phyloP scores from a whole-genome alignment of 2,888 invertebrate species.

The Patella pellucida region DNA sequence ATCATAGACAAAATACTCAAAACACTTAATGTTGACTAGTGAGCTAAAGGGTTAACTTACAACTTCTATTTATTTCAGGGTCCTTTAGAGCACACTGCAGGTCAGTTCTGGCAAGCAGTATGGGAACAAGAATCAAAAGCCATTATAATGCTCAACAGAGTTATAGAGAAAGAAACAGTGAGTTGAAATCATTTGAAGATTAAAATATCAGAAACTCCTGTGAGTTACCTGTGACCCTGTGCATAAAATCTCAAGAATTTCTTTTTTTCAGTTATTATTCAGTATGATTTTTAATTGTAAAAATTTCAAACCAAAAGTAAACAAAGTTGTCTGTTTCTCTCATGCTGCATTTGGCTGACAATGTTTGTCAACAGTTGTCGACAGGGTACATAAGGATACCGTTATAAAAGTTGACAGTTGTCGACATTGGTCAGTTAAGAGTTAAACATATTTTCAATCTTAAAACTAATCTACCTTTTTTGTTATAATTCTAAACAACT shows the following conservation, averaged over 20 bases:
- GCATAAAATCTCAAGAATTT: constrained; percentile 93
- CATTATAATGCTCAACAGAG: constrained; percentile 94
- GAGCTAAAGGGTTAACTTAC: background rate
- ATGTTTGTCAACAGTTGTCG: no score
- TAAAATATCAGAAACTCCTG: background rate
- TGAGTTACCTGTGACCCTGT: constrained; percentile 34
- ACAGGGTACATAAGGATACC: no score
- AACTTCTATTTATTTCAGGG: constrained; percentile 77
- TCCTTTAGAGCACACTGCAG: constrained; percentile 86
- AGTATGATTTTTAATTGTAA: constrained; percentile 12
- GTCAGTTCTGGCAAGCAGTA: constrained; percentile 97
- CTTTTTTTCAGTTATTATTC: constrained; percentile 82
- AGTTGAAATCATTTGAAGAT: constrained; percentile 38
- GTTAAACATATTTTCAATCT: no score
- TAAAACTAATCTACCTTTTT: no score
- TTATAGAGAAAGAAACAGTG: constrained; percentile 91
- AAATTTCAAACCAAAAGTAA: no score
- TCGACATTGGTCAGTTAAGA: no score
- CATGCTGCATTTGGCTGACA: no score
- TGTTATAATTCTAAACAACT: no score
- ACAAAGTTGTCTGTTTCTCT: no score
- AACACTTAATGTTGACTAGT: background rate
- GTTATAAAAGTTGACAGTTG: no score
- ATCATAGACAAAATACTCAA: no score
- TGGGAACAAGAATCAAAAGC: constrained; percentile 94